Base-by-base conservation (phyloP, 1,140 invertebrate species). In the Apocrypta bakeri region DNA sequence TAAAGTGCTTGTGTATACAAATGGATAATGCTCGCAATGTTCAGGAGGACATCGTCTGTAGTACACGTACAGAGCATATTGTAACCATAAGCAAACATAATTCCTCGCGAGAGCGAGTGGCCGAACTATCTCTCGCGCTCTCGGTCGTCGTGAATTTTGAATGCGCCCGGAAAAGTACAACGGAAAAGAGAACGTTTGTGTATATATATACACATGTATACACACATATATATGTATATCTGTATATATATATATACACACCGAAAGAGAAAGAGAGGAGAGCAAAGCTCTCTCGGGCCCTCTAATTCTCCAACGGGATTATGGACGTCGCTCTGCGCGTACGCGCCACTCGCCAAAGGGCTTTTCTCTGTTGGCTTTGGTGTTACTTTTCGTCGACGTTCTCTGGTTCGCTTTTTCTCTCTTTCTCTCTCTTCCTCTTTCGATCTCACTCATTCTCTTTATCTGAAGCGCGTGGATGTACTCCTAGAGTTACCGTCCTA, bases 281-380 rank as follows among this genome's bases (percentile, higher is more conserved):
- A 3, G 25, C 48, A 29, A 56, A 75, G 48, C 40, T 75, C 42
- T 27, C 73, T 1, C 42, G 73, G 29, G 73, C 25, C 33, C 42
- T 61, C 25, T 61, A 61, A 75, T 75, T 75, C 73, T 75, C 73
- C 42, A 75, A 56, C 73, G 73, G 48, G 73, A 75, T 75, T 75
- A 75, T 27, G 73, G 42, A 75, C 25, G 68, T 33, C 29, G 64
- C n/a, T 11, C 64, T 37, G 29, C 17, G 31, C 27, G 29, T 12
- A 29, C n/a, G 21, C 33, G 37, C 37, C 21, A 71, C 14, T 66
- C 64, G 31, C n/a, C 73, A 61, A 75, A 56, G 48, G 27, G 48
- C 48, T 61, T 61, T 75, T 29, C 33, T n/a, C 21, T 31, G 68
- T 31, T 71, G 9, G 24, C 71, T 73, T 42, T 42, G 37, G n/a